Base-by-base conservation (phyloP, 1,140 invertebrate species). In the Uloborus diversus region DNA sequence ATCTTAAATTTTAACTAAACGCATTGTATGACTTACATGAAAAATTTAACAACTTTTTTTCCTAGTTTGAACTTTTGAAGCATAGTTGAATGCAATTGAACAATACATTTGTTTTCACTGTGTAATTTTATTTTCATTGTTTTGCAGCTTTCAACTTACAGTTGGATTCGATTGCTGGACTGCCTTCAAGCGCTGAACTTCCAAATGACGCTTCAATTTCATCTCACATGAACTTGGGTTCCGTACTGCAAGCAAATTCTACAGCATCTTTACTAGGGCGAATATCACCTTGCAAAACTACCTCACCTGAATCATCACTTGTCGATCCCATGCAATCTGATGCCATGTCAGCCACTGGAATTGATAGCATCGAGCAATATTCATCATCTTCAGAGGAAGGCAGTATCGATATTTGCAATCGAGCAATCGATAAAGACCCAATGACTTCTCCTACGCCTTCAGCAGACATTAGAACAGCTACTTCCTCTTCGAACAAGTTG, bases 391-490 rank as follows among this genome's bases (percentile, higher is more conserved):
- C 76, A 0, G 62, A 66, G n/a, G 62, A 66, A 61, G 56, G 33
- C 28, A 66, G 62, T 13, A 68, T 78, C 4, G 75, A 78, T n/a
- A 78, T 78, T 11, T 78, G 76, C 65, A 69, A 32, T 49, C 64
- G 64, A 5, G 42, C 25, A 1, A 28, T 47, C 9, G 51, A 64
- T 9, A 53, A 65, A 7, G 51, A 66, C 62, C 9, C 64, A 4
- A 23, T 56, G 30, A 17, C 71, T 27, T 53, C 49, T 17, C 49
- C 49, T 53, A 7, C 23, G 13, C 7, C 49, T 20, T 53, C 49
- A 7, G 7, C 23, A 20, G n/a, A 30, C 11, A 61, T 32, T 13
- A 11, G 57, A 32, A 9, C 57, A 68, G 42, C 23, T 20, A 30
- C 71, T 25, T n/a, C 35, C 20, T 73, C 56, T 27, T 28, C 27